Base-by-base conservation (phyloP, 2,113 vertebrate genomes). In the Pholis gunnellus region DNA sequence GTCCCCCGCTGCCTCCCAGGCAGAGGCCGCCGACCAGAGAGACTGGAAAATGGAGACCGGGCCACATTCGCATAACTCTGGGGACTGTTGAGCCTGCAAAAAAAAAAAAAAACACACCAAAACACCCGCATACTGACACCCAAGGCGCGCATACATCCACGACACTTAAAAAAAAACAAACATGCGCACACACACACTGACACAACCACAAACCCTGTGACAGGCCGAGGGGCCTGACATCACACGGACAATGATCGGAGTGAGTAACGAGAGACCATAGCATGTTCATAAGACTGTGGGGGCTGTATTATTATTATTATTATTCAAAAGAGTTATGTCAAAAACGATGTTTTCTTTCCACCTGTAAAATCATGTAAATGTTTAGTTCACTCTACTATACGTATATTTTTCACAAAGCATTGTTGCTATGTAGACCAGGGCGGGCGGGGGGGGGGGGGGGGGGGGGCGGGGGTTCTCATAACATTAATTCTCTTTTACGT, bases 11-110 rank as follows among this genome's bases (percentile, higher is more conserved):
- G 96, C 96, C 88, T 96, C 97, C 89, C 97, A 97, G 91, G 94
- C 94, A 3, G 92, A 96, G 92, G 90, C 96, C 96, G 1, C 96
- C 93, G 44, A 97, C 96, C 4, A 98, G 97, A 97, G 97, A 96
- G 46, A 97, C 97, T 13, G 97, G 97, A 93, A 97, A 88, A 81
- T 94, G 90, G 94, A 94, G 78, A 93, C 94, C 57, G 93, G 92
- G 84, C 88, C 93, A 65, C 92, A 94, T 40, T 94, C 94, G 70
- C 93, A 93, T 66, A 93, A 94, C 74, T 93, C 94, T 0, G 91
- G 87, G 48, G 93, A 94, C 87, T 93, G 92, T 65, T 92, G 84
- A 94, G 78, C 59, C 76, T 10, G 50, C 42, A 3, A 20, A n/a
- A n/a, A n/a, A n/a, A n/a, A n/a, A n/a, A n/a, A n/a, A n/a, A 14